Base-by-base conservation (phyloP, 2,888 invertebrate genomes). In the Drosophila borborema region DNA sequence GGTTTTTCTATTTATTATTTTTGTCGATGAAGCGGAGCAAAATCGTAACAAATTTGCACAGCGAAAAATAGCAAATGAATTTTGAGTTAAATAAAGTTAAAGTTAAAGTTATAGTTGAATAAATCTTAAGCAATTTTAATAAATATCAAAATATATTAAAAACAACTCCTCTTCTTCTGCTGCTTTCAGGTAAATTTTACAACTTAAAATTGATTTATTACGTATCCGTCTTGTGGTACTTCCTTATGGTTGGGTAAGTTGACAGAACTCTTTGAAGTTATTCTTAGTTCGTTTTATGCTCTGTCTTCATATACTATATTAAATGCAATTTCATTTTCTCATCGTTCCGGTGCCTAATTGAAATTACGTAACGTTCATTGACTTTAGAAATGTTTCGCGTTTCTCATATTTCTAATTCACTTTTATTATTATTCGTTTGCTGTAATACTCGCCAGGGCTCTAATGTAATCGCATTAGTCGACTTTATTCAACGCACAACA, bases 301-400 rank as follows among this genome's bases (percentile, higher is more conserved):
- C 54, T 64, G 64, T 67, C 64, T 80, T 23, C 28, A 53, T 64
- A 80, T 64, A 20, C 20, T 20, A 83, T 81, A 81, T 81, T 77
- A 79, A 86, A 88, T 81, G 86, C 81, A 90, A 88, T 85, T 90
- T 85, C 82, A 83, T 87, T 34, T 51, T 85, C 81, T 71, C 86
- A 85, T 87, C 74, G 76, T 85, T 85, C 89, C 77, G 80, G 74
- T 80, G 53, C 14, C 79, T 83, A 90, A 89, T 90, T 90, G 88
- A 89, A 90, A 90, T 90, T 82, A 86, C 86, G 86, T 66, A 86
- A 86, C 86, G 89, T 89, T 90, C 89, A 89, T 90, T 89, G 90
- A 90, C 90, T 86, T 74, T 71, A 69, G 51, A 75, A 80, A 77
- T 78, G 78, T 80, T 48, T 28, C 31, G 38, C 49, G 12, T 51